A percentile compares a stretch with the other conserved stretches of the same genome.
Evolutionary conservation across 2,797 vertebrate genomes (phyloP).

Genomic region (Carcharodon carcharias): DNA sequence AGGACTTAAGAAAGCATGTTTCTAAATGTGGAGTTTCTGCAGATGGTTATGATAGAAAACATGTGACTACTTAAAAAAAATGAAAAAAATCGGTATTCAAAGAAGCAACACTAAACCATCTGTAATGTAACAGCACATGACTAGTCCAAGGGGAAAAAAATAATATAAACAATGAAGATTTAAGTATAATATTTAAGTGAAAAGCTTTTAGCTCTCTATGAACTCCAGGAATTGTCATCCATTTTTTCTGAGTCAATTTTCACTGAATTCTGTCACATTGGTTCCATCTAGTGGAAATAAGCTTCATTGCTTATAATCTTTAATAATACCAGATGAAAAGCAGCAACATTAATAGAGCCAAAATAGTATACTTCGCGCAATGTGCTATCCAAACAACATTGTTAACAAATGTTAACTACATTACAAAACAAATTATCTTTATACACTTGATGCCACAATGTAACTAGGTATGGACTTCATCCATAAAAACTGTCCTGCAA

Average conservation of each 20-base stretch:
- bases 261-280: neutral
- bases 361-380: no score
- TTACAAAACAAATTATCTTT: neutral
- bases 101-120: neutral
- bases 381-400: neutral
- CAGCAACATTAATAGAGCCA: neutral
- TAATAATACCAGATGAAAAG: neutral
- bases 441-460: neutral
- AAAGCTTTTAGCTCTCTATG: neutral
- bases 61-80: constrained; percentile 11
- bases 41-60: constrained; percentile 27
- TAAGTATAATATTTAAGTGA: constrained; percentile 26
- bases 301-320: neutral
- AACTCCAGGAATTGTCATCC: neutral
- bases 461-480: neutral
- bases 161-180: neutral
- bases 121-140: constrained; percentile 3
- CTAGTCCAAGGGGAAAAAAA: neutral
- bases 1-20: neutral
- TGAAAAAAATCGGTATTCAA: neutral
- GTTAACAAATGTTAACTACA: neutral
- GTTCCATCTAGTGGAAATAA: constrained; percentile 33
- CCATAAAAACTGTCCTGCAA: neutral
- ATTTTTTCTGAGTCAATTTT: neutral
- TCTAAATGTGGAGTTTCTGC: neutral